Percentiles rank a stretch among this genome's conserved stretches.
phyloP scores from a whole-genome alignment of 2,888 invertebrate species.

The Machimus atricapillus region DNA sequence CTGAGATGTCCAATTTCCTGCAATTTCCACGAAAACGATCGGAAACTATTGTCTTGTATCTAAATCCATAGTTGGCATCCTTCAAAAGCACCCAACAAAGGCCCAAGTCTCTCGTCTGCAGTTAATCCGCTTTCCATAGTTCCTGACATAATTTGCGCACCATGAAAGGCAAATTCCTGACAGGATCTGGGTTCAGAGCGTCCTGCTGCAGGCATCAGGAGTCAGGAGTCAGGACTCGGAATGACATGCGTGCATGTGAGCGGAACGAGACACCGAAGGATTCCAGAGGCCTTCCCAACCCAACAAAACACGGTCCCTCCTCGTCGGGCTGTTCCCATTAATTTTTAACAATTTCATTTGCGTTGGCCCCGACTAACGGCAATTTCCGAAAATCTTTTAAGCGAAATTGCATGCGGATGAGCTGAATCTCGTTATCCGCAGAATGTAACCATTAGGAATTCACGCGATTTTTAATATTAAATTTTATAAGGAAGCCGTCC shows the following conservation, averaged over 20 bases:
- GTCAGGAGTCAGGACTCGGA: neutral
- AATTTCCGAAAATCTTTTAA: conserved; percentile 11
- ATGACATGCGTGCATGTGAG: neutral
- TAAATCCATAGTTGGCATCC: neutral
- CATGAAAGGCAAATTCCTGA: neutral
- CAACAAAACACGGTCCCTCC: neutral
- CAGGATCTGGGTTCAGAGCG: neutral
- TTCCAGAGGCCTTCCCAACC: neutral
- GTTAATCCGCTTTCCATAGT: neutral
- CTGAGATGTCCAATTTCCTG: neutral
- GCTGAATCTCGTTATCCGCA: neutral
- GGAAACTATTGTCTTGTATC: neutral
- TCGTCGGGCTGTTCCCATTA: neutral
- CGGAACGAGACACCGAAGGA: neutral
- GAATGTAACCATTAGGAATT: conserved; percentile 4
- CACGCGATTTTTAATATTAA: conserved; percentile 14
- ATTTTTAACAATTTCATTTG: conserved; percentile 35
- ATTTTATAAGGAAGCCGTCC: neutral
- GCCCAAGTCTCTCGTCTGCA: neutral
- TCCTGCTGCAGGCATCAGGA: neutral
- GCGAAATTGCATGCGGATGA: conserved; percentile 23
- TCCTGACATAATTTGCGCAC: neutral
- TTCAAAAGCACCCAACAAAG: neutral
- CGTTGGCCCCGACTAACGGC: neutral
- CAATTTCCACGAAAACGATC: neutral